phyloP scores from a whole-genome alignment of 1,140 invertebrate genomes.

The Laupala kohalensis region DNA sequence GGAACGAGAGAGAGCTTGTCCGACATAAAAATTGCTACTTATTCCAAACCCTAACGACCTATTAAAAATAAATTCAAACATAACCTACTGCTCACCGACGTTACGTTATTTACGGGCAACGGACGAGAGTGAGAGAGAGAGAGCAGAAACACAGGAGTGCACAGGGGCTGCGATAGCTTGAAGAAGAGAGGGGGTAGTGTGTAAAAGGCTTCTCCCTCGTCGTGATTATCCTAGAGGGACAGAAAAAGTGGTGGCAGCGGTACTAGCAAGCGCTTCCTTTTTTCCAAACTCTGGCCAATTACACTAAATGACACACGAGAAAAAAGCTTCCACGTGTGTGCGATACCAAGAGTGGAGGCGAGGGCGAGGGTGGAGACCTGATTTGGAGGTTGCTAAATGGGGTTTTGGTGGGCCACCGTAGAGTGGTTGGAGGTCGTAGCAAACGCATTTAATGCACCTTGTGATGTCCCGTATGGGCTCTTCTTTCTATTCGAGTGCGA shows the following conservation, averaged over 20 bases:
- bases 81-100: neutral
- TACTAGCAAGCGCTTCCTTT: too few relatives aligned
- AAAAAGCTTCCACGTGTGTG: neutral
- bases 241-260: neutral
- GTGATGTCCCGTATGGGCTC: neutral
- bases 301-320: neutral
- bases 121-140: neutral
- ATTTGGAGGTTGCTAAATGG: neutral
- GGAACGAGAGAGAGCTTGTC: neutral
- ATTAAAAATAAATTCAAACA: neutral
- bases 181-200: neutral
- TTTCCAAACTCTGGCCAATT: neutral
- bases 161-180: neutral
- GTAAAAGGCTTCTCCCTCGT: neutral
- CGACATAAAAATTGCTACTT: conserved; percentile 9
- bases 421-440: neutral
- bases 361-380: neutral
- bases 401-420: neutral
- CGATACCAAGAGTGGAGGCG: neutral
- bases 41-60: neutral
- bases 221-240: neutral
- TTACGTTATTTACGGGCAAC: neutral
- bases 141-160: neutral
- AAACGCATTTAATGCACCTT: neutral
- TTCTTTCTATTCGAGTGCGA: neutral